These are phyloP conservation scores for Drosophila macrospina DNA, from an alignment of 2,888 invertebrate genomes.

Conservation along the genomic window DNA sequence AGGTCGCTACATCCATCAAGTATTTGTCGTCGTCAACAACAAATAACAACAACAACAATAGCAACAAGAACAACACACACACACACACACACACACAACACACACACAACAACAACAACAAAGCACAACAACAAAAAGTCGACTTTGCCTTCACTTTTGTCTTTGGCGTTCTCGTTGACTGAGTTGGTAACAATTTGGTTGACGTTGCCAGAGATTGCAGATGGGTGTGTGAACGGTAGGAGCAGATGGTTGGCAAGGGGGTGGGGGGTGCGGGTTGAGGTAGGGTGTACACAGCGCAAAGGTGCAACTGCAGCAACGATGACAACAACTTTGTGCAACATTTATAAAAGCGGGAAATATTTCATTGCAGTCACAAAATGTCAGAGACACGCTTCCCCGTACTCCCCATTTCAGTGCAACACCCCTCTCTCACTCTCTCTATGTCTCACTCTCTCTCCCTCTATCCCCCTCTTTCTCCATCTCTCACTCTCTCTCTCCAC, in stretches of 20 bases:
- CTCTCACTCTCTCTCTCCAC: too few relatives aligned
- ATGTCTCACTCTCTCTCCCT: too few relatives aligned
- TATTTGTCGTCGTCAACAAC: conserved; percentile 47
- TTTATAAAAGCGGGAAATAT: conserved; percentile 45
- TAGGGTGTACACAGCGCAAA: neutral
- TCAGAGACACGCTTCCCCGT: conserved; percentile 27
- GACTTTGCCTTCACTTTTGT: conserved; percentile 22
- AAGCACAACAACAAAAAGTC: conserved; percentile 11
- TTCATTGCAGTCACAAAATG: conserved; percentile 53
- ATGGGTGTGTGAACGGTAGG: neutral
- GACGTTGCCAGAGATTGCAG: conserved; percentile 2
- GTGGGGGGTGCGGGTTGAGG: too few relatives aligned
- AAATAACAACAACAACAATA: conserved; percentile 26
- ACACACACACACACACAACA: conserved; percentile 1
- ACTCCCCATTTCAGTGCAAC: too few relatives aligned
- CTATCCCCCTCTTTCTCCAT: neutral
- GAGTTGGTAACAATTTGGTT: conserved; percentile 38
- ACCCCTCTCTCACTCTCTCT: too few relatives aligned
- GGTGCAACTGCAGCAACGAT: conserved; percentile 28
- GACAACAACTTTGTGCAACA: conserved; percentile 5
- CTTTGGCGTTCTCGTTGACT: conserved; percentile 43
- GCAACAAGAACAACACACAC: conserved; percentile 3
- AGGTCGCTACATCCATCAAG: conserved; percentile 57
- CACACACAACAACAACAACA: conserved; percentile 7
- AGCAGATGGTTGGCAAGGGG: too few relatives aligned